Base-by-base conservation (phyloP, 2,797 vertebrate species). In the Danio jaintianensis region DNA sequence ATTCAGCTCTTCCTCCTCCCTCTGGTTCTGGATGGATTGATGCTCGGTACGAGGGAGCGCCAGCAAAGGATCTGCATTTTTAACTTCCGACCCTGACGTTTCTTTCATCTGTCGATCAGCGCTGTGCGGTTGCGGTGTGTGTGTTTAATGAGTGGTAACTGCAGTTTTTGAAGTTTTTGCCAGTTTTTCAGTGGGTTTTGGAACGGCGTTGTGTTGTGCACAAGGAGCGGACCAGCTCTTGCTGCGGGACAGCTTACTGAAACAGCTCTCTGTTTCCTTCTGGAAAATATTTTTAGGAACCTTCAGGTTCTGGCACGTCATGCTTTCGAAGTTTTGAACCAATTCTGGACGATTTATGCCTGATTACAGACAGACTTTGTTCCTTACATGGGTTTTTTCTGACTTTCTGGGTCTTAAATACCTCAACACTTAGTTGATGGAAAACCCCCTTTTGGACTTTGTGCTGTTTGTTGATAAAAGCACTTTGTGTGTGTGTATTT, bases 151-250 rank as follows among this genome's bases (percentile, higher is more conserved):
- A 70, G 78, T 63, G 59, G 74, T 61, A 78, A 59, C 55, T 48
- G 40, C 61, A 66, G 63, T 53, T 86, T 84, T 84, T 83, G 82
- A 86, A 79, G 80, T 70, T 53, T 45, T 22, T 75, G 80, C 80
- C 82, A 86, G 80, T 80, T 78, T 69, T 77, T 66, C 70, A 61
- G 36, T 63, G 58, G 48, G 45, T 48, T 75, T 63, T 81, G 67
- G 50, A 59, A 56, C 43, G 43, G 18, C 69, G 62, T 78, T 62
- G 63, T 43, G 16, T 72, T 77, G 50, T 47, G 56, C 5, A 63
- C 67, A 80, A 82, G 82, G 47, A 68, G 55, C 70, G 20, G 48
- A 66, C 70, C 15, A 6, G 11, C 13, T 71, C 59, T 52, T 22
- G 40, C 52, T 78, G 62, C 8, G 9, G 78, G 62, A 47, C 48